These are phyloP conservation scores for Drosophila neotestacea DNA, from an alignment of 2,888 invertebrate genomes.

Conservation along the genomic window DNA sequence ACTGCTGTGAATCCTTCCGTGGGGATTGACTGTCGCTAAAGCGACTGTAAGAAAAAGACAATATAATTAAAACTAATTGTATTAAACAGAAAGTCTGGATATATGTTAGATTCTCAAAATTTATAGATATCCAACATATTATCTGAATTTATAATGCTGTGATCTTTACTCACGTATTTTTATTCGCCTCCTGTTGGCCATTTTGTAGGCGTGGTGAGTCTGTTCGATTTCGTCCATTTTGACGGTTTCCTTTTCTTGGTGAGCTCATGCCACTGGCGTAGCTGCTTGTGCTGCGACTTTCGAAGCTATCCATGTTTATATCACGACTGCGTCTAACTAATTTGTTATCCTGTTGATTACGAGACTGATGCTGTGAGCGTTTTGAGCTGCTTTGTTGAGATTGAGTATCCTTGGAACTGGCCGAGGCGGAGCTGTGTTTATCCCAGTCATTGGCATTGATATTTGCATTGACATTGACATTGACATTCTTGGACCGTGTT, in stretches of 20 bases:
- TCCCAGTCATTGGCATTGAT: conserved; percentile 80
- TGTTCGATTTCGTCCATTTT: conserved; percentile 62
- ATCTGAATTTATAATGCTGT: too few relatives aligned
- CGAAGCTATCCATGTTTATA: conserved; percentile 55
- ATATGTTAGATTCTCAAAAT: too few relatives aligned
- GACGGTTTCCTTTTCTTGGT: conserved; percentile 68
- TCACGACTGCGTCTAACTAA: conserved; percentile 42
- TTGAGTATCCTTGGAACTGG: conserved; percentile 78
- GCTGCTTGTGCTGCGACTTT: conserved; percentile 70
- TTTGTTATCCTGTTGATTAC: conserved; percentile 22
- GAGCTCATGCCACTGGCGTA: conserved; percentile 72
- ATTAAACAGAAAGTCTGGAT: too few relatives aligned
- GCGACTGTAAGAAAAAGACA: conserved; percentile 58
- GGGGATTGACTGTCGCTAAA: conserved; percentile 62
- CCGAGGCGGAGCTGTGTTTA: conserved; percentile 78
- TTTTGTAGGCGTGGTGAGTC: conserved; percentile 81
- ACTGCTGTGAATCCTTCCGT: conserved; percentile 49
- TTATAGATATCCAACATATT: background rate
- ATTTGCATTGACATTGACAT: conserved; percentile 48
- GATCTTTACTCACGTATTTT: conserved; percentile 65
- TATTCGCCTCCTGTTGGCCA: conserved; percentile 68
- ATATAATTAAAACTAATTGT: background rate
- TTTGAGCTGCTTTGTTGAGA: conserved; percentile 52
- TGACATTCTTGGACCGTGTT: conserved; percentile 23
- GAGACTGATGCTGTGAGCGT: conserved; percentile 54